Base-by-base conservation (phyloP, 2,113 vertebrate genomes). In the Eubucco bourcierii region DNA sequence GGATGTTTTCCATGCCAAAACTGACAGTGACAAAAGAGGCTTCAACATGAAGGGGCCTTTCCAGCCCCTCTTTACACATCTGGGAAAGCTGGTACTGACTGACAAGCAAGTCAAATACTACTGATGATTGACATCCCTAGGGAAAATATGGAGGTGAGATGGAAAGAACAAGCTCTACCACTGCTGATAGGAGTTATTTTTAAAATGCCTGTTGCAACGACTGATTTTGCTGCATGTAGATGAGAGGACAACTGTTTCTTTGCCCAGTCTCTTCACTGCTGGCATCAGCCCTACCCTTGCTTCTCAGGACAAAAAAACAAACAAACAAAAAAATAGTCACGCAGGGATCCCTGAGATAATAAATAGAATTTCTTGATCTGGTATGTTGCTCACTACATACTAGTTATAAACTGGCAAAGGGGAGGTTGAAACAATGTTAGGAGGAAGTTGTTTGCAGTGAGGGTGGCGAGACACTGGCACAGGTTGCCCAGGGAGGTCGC, bases 11-110 rank as follows among this genome's bases (percentile, higher is more conserved):
- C 59, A 28, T 52, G 94, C 93, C 88, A 94, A 90, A 97, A 87
- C 82, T 97, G 97, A 96, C 97, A 98, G 52, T 95, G 97, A 97
- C 93, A 80, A 83, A 97, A 95, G 87, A 95, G 87, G 60, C 28
- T 14, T 82, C 73, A 95, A 95, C 3, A 0, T 12, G 63, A 63
- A 87, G 58, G 50, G 90, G 73, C 88, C 89, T 88, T 95, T 71
- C 90, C 80, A 18, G 34, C 60, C 90, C 80, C 80, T 92, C 75
- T 85, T 90, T 78, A 77, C 27, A 31, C 66, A 83, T 78, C 93
- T 93, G 86, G 93, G 88, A 96, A 95, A 87, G 87, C 61, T 94
- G 87, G 82, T 87, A 59, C 75, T 67, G 84, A 94, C 90, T 96
- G 95, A 96, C 90, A 95, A 94, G 82, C 90, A n/a, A 93, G 71